Conservation (phyloP, 2,888 invertebrate genomes). For the Chrysotoxum bicinctum region DNA sequence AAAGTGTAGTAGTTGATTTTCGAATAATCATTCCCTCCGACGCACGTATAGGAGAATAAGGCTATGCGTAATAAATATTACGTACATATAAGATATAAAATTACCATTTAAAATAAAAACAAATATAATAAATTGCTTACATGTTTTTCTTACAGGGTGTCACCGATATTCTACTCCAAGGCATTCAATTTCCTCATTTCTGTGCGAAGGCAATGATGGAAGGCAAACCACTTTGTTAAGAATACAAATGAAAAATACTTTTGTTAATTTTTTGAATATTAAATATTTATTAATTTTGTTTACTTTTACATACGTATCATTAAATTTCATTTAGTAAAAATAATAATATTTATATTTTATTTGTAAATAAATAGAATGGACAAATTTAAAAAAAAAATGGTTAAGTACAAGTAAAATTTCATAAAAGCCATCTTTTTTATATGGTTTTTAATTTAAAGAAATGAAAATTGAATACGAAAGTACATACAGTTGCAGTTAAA, state of each 20-base stretch:
- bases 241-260: background rate
- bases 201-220: constrained; percentile 88
- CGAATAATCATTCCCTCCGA: too few species aligned
- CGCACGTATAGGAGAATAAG: too few species aligned
- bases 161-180: constrained; percentile 86
- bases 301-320: constrained; percentile 6
- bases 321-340: constrained; percentile 10
- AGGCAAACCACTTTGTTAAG: constrained; percentile 83
- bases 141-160: constrained; percentile 84
- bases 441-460: too few species aligned
- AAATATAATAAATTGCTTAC: too few species aligned
- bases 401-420: constrained; percentile 24
- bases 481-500: too few species aligned
- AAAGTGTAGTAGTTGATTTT: too few species aligned
- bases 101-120: too few species aligned
- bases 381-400: constrained; percentile 31
- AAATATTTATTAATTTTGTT: constrained; percentile 10
- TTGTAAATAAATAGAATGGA: constrained; percentile 46
- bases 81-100: too few species aligned
- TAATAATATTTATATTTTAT: constrained; percentile 8
- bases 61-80: too few species aligned
- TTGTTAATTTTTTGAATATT: constrained; percentile 6
- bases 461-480: background rate
- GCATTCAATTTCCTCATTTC: constrained; percentile 87
- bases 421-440: background rate